Evolutionary conservation across 2,888 invertebrate species (phyloP).

Genomic region (Exephanes ischioxanthus): DNA sequence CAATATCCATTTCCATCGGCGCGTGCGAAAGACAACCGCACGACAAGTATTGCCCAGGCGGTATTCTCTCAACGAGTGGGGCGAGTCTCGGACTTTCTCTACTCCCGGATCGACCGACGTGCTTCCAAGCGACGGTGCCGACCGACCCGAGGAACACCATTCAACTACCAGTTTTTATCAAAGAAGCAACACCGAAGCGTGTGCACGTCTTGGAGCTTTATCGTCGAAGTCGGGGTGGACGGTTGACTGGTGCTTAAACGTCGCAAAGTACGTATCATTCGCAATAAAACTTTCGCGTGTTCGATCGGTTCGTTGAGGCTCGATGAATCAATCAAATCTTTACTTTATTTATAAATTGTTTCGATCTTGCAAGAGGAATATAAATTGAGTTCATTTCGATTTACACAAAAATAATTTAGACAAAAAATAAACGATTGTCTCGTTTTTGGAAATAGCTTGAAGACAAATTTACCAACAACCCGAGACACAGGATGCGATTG

Average conservation of each 20-base stretch:
- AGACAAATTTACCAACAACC: neutral
- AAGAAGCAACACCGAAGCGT: constrained; percentile 75
- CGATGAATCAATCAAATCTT: neutral
- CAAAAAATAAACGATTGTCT: neutral
- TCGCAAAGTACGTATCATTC: constrained; percentile 60
- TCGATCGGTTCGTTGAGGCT: neutral
- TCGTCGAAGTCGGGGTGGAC: constrained; percentile 38
- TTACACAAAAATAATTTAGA: neutral
- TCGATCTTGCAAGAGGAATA: no score
- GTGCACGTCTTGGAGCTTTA: constrained; percentile 53
- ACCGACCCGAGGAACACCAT: constrained; percentile 72
- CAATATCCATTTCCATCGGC: constrained; percentile 20
- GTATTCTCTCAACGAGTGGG: constrained; percentile 58
- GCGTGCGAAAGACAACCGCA: neutral
- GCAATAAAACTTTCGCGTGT: neutral
- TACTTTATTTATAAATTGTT: neutral
- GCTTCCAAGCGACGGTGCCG: constrained; percentile 46
- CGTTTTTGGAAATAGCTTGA: neutral
- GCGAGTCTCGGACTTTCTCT: constrained; percentile 65
- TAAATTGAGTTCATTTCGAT: neutral
- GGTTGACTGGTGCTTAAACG: constrained; percentile 14
- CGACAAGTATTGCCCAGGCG: constrained; percentile 32
- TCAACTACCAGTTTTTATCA: constrained; percentile 83
- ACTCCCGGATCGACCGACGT: constrained; percentile 56
- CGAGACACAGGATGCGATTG: constrained; percentile 77